These are phyloP conservation scores for Anas georgica DNA, from an alignment of 2,797 vertebrate genomes.

Conservation along the genomic window DNA sequence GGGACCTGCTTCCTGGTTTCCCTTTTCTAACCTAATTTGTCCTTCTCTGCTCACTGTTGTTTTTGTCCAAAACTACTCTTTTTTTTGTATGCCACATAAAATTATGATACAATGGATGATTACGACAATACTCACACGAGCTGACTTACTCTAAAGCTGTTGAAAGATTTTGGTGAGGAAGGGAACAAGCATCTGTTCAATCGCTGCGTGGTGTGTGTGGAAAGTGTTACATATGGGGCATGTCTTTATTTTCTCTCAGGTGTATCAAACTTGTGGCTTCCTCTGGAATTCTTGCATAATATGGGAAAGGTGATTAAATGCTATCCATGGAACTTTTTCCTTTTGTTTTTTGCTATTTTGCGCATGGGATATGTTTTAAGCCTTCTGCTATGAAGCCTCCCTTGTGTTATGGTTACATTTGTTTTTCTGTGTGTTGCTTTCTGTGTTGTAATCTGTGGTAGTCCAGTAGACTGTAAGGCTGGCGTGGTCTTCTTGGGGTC, in stretches of 20 bases:
- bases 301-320: background rate
- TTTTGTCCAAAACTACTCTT: background rate
- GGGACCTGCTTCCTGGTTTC: background rate
- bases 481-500: background rate
- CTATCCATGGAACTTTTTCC: background rate
- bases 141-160: background rate
- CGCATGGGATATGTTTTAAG: background rate
- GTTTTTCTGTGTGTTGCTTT: background rate
- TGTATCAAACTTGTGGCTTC: background rate
- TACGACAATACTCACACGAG: background rate
- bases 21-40: background rate
- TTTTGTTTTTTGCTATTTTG: background rate
- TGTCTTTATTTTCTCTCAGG: background rate
- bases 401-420: background rate
- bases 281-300: background rate
- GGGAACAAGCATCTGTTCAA: background rate
- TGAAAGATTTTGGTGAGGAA: background rate
- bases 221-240: background rate
- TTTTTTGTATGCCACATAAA: background rate
- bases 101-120: background rate
- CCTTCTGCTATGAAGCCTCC: background rate
- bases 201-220: background rate
- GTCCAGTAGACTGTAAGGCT: background rate
- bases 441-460: background rate
- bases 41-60: accelerated